Conservation (phyloP, 1,140 invertebrate species). For the Scaptomyza montana region DNA sequence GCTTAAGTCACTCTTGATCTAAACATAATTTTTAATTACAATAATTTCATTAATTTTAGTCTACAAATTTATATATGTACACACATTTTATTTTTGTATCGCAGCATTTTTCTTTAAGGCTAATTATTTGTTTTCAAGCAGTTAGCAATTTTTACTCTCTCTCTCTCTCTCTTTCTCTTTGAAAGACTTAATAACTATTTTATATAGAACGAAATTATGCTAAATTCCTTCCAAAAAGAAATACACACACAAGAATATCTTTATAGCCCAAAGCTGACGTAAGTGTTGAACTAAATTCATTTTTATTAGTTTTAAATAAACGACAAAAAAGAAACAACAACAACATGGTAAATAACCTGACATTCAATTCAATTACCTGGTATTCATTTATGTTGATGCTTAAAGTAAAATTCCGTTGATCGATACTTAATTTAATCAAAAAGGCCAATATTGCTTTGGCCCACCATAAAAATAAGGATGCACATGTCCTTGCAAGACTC, state of each 20-base stretch:
- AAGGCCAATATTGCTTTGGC: constrained; percentile 5
- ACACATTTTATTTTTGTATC: constrained; percentile 22
- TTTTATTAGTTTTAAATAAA: constrained; percentile 68
- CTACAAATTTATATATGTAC: constrained; percentile 38
- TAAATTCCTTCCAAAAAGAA: constrained; percentile 66
- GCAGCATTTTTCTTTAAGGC: constrained; percentile 52
- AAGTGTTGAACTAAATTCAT: constrained; percentile 81
- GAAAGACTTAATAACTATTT: constrained; percentile 58
- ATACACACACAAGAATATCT: constrained; percentile 48
- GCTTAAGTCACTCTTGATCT: constrained; percentile 51
- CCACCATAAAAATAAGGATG: constrained; percentile 13
- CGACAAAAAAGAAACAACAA: constrained; percentile 20
- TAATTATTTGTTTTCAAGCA: constrained; percentile 64
- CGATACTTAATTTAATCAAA: constrained; percentile 25
- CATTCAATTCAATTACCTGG: not conserved
- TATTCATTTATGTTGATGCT: constrained; percentile 55
- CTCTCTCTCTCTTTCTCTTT: constrained; percentile 38
- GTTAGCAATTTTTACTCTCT: constrained; percentile 61
- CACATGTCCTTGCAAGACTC: constrained; percentile 8
- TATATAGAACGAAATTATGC: constrained; percentile 83
- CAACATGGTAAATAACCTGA: constrained; percentile 46
- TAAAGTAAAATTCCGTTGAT: constrained; percentile 73
- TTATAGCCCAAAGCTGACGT: constrained; percentile 69
- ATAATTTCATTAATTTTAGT: constrained; percentile 39
- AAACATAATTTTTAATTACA: constrained; percentile 28